Conservation (phyloP, 2,113 vertebrate species). For the Ammodytes marinus region DNA sequence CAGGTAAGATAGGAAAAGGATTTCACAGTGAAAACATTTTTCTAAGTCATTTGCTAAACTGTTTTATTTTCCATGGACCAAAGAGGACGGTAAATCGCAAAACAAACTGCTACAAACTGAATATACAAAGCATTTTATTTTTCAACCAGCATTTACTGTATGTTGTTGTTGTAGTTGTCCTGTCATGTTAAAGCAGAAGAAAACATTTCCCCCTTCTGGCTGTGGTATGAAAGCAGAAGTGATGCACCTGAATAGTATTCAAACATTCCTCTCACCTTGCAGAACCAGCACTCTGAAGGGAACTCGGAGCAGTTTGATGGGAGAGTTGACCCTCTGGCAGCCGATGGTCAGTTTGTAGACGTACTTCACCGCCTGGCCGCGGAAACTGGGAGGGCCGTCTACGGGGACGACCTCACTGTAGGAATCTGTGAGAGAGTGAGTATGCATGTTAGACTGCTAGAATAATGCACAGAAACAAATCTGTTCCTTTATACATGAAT, state of each 20-base stretch:
- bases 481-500: not conserved
- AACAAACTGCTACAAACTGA: not conserved
- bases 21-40: not conserved
- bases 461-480: conserved; percentile 3
- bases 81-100: not conserved
- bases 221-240: not conserved
- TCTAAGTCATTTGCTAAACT: not conserved
- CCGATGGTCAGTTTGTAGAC: conserved; percentile 98
- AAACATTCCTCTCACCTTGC: conserved; percentile 85
- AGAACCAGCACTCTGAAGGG: conserved; percentile 96
- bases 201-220: not conserved
- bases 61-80: not conserved
- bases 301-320: conserved; percentile 96
- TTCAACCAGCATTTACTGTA: not conserved
- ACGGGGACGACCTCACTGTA: conserved; percentile 93
- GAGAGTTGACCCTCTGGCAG: conserved; percentile 98
- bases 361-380: conserved; percentile 96
- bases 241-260: not conserved
- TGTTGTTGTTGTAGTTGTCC: not conserved
- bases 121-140: not conserved
- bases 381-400: conserved; percentile 95
- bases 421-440: conserved; percentile 84
- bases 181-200: not conserved
- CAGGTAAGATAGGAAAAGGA: not conserved
- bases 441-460: not conserved